Evolutionary conservation across 2,888 invertebrate genomes (phyloP), one percentile per base, ranked within the genome.

Genomic region (Scaptomyza caliginosa): DNA sequence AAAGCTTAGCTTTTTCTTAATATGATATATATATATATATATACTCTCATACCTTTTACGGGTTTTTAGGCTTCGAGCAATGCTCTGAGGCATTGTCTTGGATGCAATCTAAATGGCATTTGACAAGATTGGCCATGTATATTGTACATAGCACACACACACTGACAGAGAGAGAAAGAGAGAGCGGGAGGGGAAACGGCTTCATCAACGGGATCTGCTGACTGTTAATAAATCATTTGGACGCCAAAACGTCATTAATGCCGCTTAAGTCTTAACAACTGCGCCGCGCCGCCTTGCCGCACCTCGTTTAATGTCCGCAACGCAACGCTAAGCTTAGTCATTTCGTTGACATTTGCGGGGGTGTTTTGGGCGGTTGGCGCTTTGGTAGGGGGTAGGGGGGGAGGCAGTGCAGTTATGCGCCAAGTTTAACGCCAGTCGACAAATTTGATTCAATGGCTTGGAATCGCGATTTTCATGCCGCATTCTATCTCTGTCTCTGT

Each of bases 381-480:
- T 1, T 5, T 13, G 32, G n/a, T 1, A 10, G 23, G 4, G 17
- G 19, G 19, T 21, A 17, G 28, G 16, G 10, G 17, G 6, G 28
- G 32, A 7, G 6, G 46, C 11, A n/a, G n/a, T n/a, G n/a, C n/a
- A n/a, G n/a, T 19, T 34, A 16, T 24, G 17, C 10, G 32, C 16
- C 13, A 3, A 13, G 11, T 11, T 16, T 28, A 26, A 57, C n/a
- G 57, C 40, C 50, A 74, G 68, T 54, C 75, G 71, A 75, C 79
- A 71, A 78, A 78, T 67, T 75, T 67, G 57, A 78, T 59, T 81
- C 74, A 81, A 72, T 75, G 86, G 75, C 38, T 60, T 63, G 83
- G 72, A 81, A 77, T 67, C 56, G 77, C 60, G 67, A 79, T 76
- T 63, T 54, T 54, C 46, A 56, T 55, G 64, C 38, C 46, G 21